Percentiles rank a stretch among this genome's conserved stretches.
These are phyloP conservation scores for Aquatica leii DNA, from an alignment of 2,888 invertebrate genomes.

Conservation along the genomic window DNA sequence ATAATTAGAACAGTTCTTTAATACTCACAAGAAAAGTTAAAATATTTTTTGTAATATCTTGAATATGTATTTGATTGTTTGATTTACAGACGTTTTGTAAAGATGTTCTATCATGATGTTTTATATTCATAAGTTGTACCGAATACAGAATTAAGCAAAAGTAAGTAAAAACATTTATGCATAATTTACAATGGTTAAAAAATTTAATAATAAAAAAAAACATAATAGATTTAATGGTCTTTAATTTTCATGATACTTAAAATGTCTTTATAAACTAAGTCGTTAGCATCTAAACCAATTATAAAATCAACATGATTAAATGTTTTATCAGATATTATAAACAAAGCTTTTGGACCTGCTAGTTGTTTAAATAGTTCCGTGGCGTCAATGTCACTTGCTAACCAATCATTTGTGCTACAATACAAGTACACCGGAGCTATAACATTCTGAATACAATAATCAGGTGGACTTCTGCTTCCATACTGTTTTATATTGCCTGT, in stretches of 20 bases:
- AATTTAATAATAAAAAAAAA: too few species aligned
- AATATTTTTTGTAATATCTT: too few species aligned
- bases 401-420: conserved; percentile 61
- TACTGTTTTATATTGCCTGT: conserved; percentile 46
- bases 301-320: conserved; percentile 70
- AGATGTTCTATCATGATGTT: too few species aligned
- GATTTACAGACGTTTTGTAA: too few species aligned
- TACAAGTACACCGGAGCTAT: conserved; percentile 59
- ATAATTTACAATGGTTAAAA: too few species aligned
- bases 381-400: conserved; percentile 61
- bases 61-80: too few species aligned
- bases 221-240: too few species aligned
- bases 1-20: too few species aligned
- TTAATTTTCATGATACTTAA: background rate
- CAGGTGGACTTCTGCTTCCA: conserved; percentile 52
- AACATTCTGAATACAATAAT: conserved; percentile 55
- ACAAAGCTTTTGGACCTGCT: conserved; percentile 61
- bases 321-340: conserved; percentile 60
- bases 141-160: too few species aligned
- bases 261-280: conserved; percentile 41
- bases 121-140: too few species aligned
- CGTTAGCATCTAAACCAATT: conserved; percentile 62
- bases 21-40: too few species aligned
- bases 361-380: conserved; percentile 58
- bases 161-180: too few species aligned